Evolutionary conservation across 2,888 invertebrate genomes (phyloP), one percentile per base, ranked within the genome.

Genomic region (Urechis unicinctus): DNA sequence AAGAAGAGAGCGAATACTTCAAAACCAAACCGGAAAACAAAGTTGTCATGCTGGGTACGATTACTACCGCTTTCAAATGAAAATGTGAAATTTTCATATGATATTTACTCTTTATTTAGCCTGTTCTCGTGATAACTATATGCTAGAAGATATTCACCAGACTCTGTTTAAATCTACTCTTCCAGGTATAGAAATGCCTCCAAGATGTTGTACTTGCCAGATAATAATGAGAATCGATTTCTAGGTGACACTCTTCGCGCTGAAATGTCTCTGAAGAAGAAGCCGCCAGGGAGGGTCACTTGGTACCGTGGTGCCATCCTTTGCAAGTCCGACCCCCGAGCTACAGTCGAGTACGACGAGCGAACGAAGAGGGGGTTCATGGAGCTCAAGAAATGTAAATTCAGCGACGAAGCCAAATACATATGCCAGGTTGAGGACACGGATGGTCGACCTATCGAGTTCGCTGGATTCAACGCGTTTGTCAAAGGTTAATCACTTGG

Each of bases 341-440:
- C 91, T 74, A 86, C 88, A 57, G 89, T 96, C 68, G 92, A 24
- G 5, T 65, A 57, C 47, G 59, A 65, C 59, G 45, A 52, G 26
- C 48, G 36, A 5, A 56, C 48, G 22, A 41, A 50, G 22, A 53
- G 49, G 29, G 45, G 56, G 22, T 55, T 93, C 43, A 83, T 98
- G 60, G 92, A 93, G 77, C 92, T 98, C 82, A 86, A 91, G 69
- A 97, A 97, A 82, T 87, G 92, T 65, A 93, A 95, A 75, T 90
- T 93, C 48, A 90, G 91, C 72, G 98, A 98, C 86, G 96, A 97
- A 81, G 93, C 92, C 53, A 90, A 89, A 81, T 98, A 95, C 82
- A 91, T 88, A 77, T 84, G 95, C 71, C 87, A 91, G 64, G 86
- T 97, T 64, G 89, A 89, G 74, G 96, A 97, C 78, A 86, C 88